Percentiles rank a stretch among this genome's conserved stretches.
phyloP scores from a whole-genome alignment of 2,113 vertebrate genomes.

The Chaetura pelagica region DNA sequence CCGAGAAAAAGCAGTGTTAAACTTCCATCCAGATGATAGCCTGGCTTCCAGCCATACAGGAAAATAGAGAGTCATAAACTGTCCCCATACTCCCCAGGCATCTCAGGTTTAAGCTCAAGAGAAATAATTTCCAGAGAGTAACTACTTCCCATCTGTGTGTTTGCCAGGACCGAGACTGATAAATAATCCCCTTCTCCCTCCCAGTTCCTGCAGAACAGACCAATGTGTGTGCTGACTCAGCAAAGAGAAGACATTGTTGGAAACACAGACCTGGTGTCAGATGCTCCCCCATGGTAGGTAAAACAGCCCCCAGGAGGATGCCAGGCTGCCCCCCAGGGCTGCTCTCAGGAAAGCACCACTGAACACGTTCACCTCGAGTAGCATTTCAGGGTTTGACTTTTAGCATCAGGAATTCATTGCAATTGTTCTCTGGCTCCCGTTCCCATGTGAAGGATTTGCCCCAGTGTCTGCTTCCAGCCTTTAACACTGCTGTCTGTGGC shows the following conservation, averaged over 20 bases:
- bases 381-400: not conserved
- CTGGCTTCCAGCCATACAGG: constrained; percentile 31
- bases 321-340: not conserved
- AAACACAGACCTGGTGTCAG: not conserved
- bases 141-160: not conserved
- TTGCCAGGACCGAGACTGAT: not conserved
- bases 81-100: not conserved
- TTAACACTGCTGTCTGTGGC: not conserved
- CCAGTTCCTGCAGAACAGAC: not conserved
- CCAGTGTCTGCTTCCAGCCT: not conserved
- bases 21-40: not conserved
- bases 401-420: not conserved
- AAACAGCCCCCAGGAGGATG: not conserved
- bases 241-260: not conserved
- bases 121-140: constrained; percentile 21
- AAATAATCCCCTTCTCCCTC: not conserved
- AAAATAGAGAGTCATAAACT: constrained; percentile 21
- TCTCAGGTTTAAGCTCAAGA: constrained; percentile 31
- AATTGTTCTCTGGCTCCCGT: not conserved
- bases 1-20: not conserved
- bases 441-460: not conserved
- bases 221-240: not conserved
- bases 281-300: not conserved
- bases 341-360: not conserved
- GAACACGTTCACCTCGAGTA: not conserved